These are phyloP conservation scores for Peromyscus polionotus DNA, from an alignment of 2,113 vertebrate species.

Conservation along the genomic window DNA sequence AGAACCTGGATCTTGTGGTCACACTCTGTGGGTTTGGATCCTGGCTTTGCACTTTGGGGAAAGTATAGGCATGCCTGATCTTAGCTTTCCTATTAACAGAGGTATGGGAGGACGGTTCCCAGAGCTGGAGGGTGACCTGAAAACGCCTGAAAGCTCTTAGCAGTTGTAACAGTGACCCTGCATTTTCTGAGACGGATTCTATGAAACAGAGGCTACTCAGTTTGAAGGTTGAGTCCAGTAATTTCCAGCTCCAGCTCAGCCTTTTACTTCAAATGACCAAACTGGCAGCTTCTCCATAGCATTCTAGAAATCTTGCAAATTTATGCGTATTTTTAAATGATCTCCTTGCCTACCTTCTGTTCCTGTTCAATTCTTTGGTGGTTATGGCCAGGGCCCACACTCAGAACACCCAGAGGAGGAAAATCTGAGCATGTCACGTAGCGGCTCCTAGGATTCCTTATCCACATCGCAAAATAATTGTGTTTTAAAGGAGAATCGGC, in stretches of 20 bases:
- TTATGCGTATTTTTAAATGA: background rate
- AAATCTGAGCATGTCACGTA: constrained; percentile 39
- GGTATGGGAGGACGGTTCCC: background rate
- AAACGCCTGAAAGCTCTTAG: background rate
- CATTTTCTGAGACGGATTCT: constrained; percentile 15
- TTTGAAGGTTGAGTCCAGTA: background rate
- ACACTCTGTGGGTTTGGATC: background rate
- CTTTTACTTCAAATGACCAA: constrained; percentile 3
- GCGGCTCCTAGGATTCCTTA: background rate
- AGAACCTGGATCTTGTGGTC: background rate
- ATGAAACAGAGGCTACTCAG: background rate
- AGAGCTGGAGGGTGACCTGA: background rate
- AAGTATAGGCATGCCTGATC: background rate
- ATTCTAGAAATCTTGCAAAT: background rate
- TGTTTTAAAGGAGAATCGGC: constrained; percentile 35
- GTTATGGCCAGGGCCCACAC: background rate
- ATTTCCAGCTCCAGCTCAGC: constrained; percentile 19
- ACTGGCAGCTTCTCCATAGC: background rate
- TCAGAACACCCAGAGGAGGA: constrained; percentile 43
- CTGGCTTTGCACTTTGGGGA: background rate
- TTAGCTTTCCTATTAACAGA: constrained; percentile 33
- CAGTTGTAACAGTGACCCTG: background rate
- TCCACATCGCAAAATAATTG: constrained; percentile 48
- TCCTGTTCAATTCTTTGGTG: constrained; percentile 5
- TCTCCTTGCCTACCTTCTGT: background rate